Evolutionary conservation across 1,140 invertebrate species (phyloP).

Genomic region (Wiebesia pumilae): DNA sequence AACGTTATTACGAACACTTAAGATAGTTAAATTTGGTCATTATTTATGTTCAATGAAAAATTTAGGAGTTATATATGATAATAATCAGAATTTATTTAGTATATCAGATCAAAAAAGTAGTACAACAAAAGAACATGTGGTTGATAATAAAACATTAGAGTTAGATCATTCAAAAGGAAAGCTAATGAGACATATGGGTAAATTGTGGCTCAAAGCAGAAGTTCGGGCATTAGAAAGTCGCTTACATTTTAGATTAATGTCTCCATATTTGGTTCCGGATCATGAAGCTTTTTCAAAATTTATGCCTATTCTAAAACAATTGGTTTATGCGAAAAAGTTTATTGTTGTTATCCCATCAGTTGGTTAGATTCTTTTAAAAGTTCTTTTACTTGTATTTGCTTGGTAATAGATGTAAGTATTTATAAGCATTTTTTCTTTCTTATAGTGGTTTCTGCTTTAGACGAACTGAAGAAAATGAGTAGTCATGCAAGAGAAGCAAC

Average conservation of each 20-base stretch:
- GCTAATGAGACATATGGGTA: conserved; percentile 84
- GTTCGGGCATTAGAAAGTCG: conserved; percentile 81
- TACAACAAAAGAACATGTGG: conserved; percentile 25
- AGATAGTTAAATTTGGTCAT: conserved; percentile 84
- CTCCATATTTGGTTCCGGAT: conserved; percentile 86
- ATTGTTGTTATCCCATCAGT: conserved; percentile 87
- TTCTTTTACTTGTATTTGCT: conserved; percentile 9
- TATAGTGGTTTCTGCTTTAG: conserved; percentile 89
- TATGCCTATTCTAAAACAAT: conserved; percentile 84
- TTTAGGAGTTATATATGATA: conserved; percentile 77
- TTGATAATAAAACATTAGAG: conserved; percentile 56
- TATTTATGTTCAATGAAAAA: conserved; percentile 80
- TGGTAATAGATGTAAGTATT: conserved; percentile 27
- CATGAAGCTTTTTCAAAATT: conserved; percentile 82
- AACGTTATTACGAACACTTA: conserved; percentile 80
- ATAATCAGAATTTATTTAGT: conserved; percentile 75
- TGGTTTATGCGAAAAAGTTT: conserved; percentile 85
- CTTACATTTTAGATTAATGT: conserved; percentile 73
- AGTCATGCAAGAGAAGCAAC: conserved; percentile 89
- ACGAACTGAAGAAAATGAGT: conserved; percentile 87
- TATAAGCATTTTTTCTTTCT: conserved; percentile 35
- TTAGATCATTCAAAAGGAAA: conserved; percentile 68
- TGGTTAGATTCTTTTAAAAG: conserved; percentile 76
- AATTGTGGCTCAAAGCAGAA: conserved; percentile 84
- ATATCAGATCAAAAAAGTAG: conserved; percentile 31